Evolutionary conservation across 2,113 vertebrate genomes (phyloP), one percentile per base, ranked within the genome.

Genomic region (Zosterops hypoxanthus): DNA sequence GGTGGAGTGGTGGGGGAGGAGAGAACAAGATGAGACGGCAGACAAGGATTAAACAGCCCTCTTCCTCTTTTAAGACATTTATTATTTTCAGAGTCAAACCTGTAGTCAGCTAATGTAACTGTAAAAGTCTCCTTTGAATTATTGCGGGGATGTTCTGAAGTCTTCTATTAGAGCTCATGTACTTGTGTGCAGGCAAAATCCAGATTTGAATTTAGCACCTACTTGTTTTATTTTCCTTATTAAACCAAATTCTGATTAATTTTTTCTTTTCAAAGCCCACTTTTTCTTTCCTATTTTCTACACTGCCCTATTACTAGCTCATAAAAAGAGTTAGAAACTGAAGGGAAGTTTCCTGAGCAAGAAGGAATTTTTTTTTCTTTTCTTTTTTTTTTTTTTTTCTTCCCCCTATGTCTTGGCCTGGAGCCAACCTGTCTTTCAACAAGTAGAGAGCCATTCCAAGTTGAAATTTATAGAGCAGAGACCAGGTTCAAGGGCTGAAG

Each of bases 401-500:
- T 50, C 7, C 41, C 78, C 86, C 82, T 85, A 89, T 95, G 95
- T 82, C 83, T 96, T 98, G 98, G 97, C 95, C 71, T 5, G 6
- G 41, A 77, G 96, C 97, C 97, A 98, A 52, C 52, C 69, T 96
- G 97, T 97, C 97, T 97, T 97, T 97, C 97, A 97, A 94, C 95
- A 96, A 96, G 95, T 92, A 91, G 94, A 95, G 96, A 97, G 95
- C 95, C 96, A 95, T 97, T 97, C 96, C 97, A 97, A 94, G 96
- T 75, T 88, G 97, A 98, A 98, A 98, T 97, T 97, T 98, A 98
- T 98, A 97, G 97, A 97, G 97, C 97, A 95, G 97, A 97, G 98
- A 98, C 97, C 97, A 98, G 97, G 98, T 98, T 98, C 98, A 98
- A 98, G 97, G 98, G 96, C 98, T 95, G 97, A 94, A 98, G 96